Evolutionary conservation across 2,888 invertebrate species (phyloP).

Genomic region (Ecdyonurus torrentis): DNA sequence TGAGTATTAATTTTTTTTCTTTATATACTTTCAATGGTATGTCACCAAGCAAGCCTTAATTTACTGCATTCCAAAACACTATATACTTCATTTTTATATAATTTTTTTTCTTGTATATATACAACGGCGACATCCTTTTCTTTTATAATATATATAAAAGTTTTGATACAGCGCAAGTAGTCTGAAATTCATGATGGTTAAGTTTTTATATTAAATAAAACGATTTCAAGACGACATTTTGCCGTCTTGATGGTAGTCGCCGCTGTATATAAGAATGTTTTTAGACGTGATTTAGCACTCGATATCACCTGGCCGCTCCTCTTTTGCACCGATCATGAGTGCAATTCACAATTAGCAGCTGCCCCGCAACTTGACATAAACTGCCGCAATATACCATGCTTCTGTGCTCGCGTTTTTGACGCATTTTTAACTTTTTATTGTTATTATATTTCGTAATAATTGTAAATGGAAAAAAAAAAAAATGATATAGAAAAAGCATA

Average conservation of each 20-base stretch:
- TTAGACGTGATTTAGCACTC: neutral
- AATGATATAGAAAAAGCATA: too few species aligned
- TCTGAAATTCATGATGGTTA: too few species aligned
- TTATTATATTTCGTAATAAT: too few species aligned
- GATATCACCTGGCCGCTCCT: neutral
- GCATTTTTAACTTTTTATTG: neutral
- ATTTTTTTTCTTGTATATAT: neutral
- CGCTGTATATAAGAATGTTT: neutral
- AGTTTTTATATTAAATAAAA: neutral
- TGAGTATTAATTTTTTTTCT: too few species aligned
- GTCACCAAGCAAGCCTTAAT: slow-evolving; percentile 1
- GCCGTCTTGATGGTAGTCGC: too few species aligned
- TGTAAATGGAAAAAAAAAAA: too few species aligned
- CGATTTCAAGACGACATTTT: neutral
- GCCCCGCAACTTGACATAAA: too few species aligned
- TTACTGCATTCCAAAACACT: slow-evolving; percentile 3
- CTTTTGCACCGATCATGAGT: neutral
- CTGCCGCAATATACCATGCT: too few species aligned
- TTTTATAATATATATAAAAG: neutral
- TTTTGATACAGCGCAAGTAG: neutral
- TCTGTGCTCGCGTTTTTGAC: too few species aligned
- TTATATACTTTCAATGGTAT: neutral
- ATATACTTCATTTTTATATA: neutral
- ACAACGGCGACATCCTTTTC: too few species aligned
- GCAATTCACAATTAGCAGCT: neutral